phyloP scores from a whole-genome alignment of 2,113 vertebrate genomes.

The Hemibagrus wyckioides region DNA sequence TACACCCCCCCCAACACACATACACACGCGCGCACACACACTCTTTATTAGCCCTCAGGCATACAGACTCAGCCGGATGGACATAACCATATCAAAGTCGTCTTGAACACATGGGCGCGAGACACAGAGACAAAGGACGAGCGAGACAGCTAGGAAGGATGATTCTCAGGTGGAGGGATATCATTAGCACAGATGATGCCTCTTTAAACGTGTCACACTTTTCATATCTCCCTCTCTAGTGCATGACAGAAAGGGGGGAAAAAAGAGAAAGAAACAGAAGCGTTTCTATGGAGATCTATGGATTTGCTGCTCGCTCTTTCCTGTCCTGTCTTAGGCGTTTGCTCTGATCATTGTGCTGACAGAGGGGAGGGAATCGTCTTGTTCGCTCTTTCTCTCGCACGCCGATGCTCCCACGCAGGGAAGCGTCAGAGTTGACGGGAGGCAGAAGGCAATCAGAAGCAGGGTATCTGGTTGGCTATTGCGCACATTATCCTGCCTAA shows the following conservation, averaged over 20 bases:
- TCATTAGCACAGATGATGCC: slow-evolving; percentile 44
- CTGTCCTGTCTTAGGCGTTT: slow-evolving; percentile 53
- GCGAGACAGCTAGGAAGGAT: slow-evolving; percentile 17
- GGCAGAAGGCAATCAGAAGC: background rate
- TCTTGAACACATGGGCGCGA: slow-evolving; percentile 5
- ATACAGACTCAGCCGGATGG: slow-evolving; percentile 18
- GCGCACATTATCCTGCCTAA: background rate
- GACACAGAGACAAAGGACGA: background rate
- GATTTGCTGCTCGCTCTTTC: background rate
- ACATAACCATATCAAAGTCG: slow-evolving; percentile 60
- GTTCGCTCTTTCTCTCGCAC: background rate
- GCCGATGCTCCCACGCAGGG: slow-evolving; percentile 18
- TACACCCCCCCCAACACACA: slow-evolving; percentile 8
- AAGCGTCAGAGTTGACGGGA: background rate
- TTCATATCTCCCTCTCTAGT: slow-evolving; percentile 27
- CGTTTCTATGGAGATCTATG: background rate
- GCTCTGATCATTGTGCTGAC: slow-evolving; percentile 59
- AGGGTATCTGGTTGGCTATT: background rate
- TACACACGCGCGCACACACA: slow-evolving; percentile 23
- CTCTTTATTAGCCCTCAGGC: background rate
- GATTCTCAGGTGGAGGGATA: slow-evolving; percentile 37
- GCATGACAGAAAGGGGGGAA: slow-evolving; percentile 10
- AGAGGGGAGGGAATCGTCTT: slow-evolving; percentile 25
- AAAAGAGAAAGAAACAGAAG: slow-evolving; percentile 35
- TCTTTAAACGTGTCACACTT: slow-evolving; percentile 32